phyloP scores from a whole-genome alignment of 92 coral and sea anemone genomes.

The Meandrina meandrites region DNA sequence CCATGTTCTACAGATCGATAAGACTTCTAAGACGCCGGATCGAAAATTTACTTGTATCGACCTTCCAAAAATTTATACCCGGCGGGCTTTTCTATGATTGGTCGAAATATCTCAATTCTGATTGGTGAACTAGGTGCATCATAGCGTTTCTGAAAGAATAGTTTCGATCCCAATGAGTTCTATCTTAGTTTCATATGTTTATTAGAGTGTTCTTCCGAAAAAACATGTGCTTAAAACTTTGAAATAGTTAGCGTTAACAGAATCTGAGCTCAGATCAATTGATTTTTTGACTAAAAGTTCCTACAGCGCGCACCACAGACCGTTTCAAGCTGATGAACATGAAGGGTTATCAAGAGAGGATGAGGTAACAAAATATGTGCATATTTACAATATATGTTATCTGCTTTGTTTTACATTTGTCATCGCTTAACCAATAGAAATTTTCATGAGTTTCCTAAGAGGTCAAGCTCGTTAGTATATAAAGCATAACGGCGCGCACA shows the following conservation, averaged over 20 bases:
- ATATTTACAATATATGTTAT: not conserved
- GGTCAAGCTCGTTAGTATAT: conserved; percentile 1
- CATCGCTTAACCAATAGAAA: not conserved
- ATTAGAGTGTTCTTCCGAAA: too few species aligned
- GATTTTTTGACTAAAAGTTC: too few species aligned
- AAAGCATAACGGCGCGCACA: not conserved
- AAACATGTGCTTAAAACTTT: too few species aligned
- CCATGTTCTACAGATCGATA: conserved; percentile 52
- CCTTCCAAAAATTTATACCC: not conserved
- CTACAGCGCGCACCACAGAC: too few species aligned
- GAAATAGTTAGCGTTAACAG: too few species aligned
- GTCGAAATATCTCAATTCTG: not conserved
- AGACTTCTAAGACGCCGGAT: not conserved
- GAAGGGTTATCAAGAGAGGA: too few species aligned
- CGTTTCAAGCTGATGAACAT: too few species aligned
- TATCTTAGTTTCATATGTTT: too few species aligned
- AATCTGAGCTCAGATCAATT: too few species aligned
- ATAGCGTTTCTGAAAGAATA: too few species aligned
- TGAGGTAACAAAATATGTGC: not conserved
- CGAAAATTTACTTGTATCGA: not conserved
- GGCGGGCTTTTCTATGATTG: conserved; percentile 4
- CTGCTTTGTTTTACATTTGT: not conserved
- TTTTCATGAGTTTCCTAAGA: not conserved
- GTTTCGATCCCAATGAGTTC: too few species aligned
- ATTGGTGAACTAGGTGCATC: not conserved